Percentiles rank a stretch among this genome's conserved stretches.
Evolutionary conservation across 2,797 vertebrate genomes (phyloP).

Genomic region (Hippocampus kuda): DNA sequence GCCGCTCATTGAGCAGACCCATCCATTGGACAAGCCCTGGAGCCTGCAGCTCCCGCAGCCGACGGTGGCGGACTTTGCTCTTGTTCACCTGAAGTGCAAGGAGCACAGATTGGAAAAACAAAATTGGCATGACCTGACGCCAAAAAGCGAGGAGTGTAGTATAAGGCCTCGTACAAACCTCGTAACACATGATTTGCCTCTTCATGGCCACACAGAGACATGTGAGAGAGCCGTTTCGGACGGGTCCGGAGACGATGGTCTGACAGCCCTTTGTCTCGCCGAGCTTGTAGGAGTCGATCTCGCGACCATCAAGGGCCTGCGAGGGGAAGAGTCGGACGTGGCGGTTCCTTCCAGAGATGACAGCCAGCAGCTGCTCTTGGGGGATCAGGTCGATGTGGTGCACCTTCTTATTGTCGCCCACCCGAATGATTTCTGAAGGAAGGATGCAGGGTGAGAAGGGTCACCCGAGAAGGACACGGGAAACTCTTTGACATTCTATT

Average conservation of each 20-base stretch:
- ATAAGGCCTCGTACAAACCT: conserved; percentile 52
- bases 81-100: conserved; percentile 68
- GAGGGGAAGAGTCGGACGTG: conserved; percentile 89
- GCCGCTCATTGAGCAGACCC: conserved; percentile 86
- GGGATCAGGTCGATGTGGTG: conserved; percentile 89
- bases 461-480: not conserved
- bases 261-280: conserved; percentile 93
- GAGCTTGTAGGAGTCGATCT: conserved; percentile 87
- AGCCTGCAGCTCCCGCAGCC: conserved; percentile 83
- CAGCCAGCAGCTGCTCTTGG: conserved; percentile 87
- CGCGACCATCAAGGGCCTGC: conserved; percentile 82
- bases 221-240: conserved; percentile 76
- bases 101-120: not conserved
- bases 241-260: conserved; percentile 77
- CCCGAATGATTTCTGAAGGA: conserved; percentile 84
- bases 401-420: conserved; percentile 96
- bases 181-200: conserved; percentile 88
- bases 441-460: not conserved
- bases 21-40: conserved; percentile 89
- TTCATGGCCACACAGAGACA: conserved; percentile 96
- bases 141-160: not conserved
- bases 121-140: not conserved
- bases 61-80: conserved; percentile 83
- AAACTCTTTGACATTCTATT: not conserved
- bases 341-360: conserved; percentile 95